phyloP scores from a whole-genome alignment of 1,140 invertebrate species.

The Zaprionus tsacasi region DNA sequence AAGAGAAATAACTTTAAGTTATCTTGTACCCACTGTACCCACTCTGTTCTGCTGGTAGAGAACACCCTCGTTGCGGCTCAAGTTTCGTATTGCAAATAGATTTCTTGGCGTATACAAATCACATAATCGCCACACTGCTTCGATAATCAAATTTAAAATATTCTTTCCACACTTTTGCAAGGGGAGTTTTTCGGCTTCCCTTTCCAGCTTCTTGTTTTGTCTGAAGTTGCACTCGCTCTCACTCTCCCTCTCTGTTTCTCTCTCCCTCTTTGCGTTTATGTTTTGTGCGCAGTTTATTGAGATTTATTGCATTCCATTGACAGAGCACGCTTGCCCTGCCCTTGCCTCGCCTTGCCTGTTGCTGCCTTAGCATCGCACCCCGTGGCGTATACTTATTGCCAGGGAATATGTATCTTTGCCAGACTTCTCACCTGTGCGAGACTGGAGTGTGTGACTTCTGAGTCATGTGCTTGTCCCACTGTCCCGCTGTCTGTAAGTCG shows the following conservation, averaged over 20 bases:
- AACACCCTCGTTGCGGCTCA: slow-evolving; percentile 23
- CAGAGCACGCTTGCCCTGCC: slow-evolving; percentile 35
- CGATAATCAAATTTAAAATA: slow-evolving; percentile 80
- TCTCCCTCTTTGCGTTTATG: slow-evolving; percentile 28
- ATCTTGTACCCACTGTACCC: background rate
- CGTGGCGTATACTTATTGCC: background rate
- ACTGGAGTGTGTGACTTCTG: background rate
- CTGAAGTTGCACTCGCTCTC: slow-evolving; percentile 39
- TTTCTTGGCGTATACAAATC: slow-evolving; percentile 72
- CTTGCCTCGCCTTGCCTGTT: background rate
- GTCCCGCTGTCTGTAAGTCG: background rate
- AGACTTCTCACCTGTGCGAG: background rate
- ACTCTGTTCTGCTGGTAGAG: background rate
- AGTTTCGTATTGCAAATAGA: slow-evolving; percentile 56
- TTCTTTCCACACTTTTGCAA: slow-evolving; percentile 53
- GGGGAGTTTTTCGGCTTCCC: background rate
- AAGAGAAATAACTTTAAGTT: background rate
- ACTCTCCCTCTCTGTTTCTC: slow-evolving; percentile 11
- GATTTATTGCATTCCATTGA: slow-evolving; percentile 74
- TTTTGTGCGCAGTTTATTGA: slow-evolving; percentile 66
- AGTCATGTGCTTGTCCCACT: background rate
- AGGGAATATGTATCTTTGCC: background rate
- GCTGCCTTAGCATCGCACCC: background rate
- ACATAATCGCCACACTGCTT: slow-evolving; percentile 68
- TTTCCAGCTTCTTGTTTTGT: slow-evolving; percentile 38